Conservation (phyloP, 2,797 vertebrate species). For the Psittacula derbiana region DNA sequence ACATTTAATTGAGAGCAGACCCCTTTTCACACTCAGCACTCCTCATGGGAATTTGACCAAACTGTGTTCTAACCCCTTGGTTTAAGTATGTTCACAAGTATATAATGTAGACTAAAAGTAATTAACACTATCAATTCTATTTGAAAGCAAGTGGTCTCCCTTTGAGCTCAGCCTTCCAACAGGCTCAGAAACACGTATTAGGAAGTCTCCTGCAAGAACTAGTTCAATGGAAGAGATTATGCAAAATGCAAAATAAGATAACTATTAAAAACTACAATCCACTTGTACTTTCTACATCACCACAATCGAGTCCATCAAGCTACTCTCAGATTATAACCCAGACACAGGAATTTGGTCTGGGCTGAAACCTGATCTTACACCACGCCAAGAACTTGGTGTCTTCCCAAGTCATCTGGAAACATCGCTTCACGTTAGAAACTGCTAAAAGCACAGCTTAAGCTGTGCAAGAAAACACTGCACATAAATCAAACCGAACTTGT, state of each 20-base stretch:
- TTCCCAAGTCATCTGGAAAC: constrained; percentile 51
- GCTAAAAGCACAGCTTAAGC: background rate
- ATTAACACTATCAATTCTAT: background rate
- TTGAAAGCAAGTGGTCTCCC: background rate
- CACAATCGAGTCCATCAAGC: background rate
- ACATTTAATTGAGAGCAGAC: background rate
- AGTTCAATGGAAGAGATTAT: background rate
- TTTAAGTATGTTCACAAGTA: background rate
- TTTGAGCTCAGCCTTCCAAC: background rate
- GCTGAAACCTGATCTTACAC: constrained; percentile 16
- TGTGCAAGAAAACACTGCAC: background rate
- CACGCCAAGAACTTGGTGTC: constrained; percentile 37
- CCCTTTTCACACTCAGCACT: background rate
- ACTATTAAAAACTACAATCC: background rate
- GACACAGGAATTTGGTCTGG: constrained; percentile 57
- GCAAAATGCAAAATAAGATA: background rate
- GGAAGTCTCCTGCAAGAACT: background rate
- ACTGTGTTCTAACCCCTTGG: background rate
- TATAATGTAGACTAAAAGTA: background rate
- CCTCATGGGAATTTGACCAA: background rate
- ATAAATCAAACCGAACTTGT: background rate
- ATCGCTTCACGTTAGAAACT: background rate
- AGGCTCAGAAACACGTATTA: background rate
- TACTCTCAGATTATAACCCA: constrained; percentile 6
- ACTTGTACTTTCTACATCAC: background rate